These are phyloP conservation scores for Listrodromus nycthemerus DNA, from an alignment of 2,888 invertebrate genomes.

Conservation along the genomic window DNA sequence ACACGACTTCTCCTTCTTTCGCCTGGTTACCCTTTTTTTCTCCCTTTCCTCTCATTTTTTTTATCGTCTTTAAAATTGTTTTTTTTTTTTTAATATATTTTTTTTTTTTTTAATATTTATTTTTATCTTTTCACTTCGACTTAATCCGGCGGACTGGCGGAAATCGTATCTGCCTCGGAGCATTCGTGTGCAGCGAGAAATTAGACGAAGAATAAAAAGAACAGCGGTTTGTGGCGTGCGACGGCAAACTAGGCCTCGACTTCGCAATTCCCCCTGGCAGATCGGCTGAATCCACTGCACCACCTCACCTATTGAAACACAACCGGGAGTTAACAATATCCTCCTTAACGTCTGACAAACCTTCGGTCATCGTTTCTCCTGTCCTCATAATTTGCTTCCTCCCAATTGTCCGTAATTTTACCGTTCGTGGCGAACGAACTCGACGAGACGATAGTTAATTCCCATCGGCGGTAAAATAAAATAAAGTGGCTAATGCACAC, in stretches of 20 bases:
- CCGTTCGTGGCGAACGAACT: background rate
- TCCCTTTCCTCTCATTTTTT: background rate
- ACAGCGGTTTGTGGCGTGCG: conserved; percentile 47
- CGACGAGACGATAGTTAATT: background rate
- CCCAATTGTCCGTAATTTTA: background rate
- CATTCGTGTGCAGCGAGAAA: conserved; percentile 1
- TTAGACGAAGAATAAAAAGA: conserved; percentile 24
- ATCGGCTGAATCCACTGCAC: conserved; percentile 23
- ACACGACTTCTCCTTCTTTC: conserved; percentile 47
- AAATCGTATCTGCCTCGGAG: background rate
- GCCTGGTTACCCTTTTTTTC: conserved; percentile 7
- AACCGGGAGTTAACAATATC: conserved; percentile 52
- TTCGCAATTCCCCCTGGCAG: background rate
- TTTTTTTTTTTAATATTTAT: conserved; percentile 16
- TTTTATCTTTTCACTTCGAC: conserved; percentile 53
- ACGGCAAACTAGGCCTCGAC: conserved; percentile 36
- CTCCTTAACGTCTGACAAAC: conserved; percentile 64
- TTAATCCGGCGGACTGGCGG: conserved; percentile 3
- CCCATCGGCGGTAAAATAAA: background rate
- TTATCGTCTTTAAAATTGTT: conserved; percentile 8
- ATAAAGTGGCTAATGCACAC: background rate
- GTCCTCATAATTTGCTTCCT: conserved; percentile 21
- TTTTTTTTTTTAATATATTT: too few relatives aligned
- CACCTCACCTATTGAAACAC: conserved; percentile 58
- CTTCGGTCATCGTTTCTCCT: conserved; percentile 45